Evolutionary conservation across 1,140 invertebrate genomes (phyloP).

Genomic region (Megathymus violae): DNA sequence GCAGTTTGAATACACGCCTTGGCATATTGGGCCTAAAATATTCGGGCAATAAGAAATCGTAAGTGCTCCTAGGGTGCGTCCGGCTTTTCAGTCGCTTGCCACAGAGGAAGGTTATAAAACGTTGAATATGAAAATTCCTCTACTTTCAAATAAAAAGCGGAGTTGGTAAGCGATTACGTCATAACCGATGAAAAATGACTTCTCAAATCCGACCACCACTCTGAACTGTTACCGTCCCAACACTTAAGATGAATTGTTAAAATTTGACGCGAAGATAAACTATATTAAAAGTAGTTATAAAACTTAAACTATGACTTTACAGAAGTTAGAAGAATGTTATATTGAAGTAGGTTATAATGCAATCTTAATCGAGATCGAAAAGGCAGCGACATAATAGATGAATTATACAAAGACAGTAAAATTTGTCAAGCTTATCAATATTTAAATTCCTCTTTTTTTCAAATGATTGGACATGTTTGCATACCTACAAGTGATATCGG

Average conservation of each 20-base stretch:
- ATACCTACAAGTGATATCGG: no score
- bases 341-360: background rate
- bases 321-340: slow-evolving; percentile 23
- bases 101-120: slow-evolving; percentile 57
- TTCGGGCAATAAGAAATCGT: slow-evolving; percentile 23
- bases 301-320: slow-evolving; percentile 26
- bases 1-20: slow-evolving; percentile 1
- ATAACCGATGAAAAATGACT: slow-evolving; percentile 73
- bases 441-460: no score
- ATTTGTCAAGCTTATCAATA: no score
- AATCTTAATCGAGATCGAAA: background rate
- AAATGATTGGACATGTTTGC: no score
- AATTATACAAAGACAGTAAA: no score
- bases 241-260: slow-evolving; percentile 73
- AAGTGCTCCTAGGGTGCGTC: slow-evolving; percentile 7
- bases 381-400: background rate
- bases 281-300: slow-evolving; percentile 29
- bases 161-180: slow-evolving; percentile 77
- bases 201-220: slow-evolving; percentile 62
- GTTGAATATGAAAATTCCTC: slow-evolving; percentile 70
- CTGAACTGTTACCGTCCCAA: slow-evolving; percentile 48
- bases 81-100: slow-evolving; percentile 12
- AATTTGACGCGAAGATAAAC: slow-evolving; percentile 61
- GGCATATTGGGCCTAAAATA: slow-evolving; percentile 27
- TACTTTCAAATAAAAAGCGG: slow-evolving; percentile 71